Evolutionary conservation across 2,797 vertebrate genomes (phyloP), one percentile per base, ranked within the genome.

Genomic region (Melanitta fusca): DNA sequence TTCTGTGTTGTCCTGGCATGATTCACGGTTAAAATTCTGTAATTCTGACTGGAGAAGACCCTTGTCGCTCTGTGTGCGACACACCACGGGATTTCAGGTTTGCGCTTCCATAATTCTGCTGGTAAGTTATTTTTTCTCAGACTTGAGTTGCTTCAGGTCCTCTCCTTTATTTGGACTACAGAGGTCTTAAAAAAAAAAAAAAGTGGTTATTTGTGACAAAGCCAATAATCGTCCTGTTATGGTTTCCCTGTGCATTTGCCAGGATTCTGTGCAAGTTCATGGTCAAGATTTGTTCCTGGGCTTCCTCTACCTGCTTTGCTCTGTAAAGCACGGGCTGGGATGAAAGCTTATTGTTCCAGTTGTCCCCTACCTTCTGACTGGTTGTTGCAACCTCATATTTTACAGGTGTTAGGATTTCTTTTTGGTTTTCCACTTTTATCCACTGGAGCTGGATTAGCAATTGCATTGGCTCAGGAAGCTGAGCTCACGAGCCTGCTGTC

Each of bases 361-460:
- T 39, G 32, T 53, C 18, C 28, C n/a, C 28, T 53, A 13, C 69
- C 47, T 88, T 85, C 81, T 57, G 60, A 78, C 78, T 90, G 89
- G 81, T 83, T 87, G 77, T 74, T 92, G 86, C 34, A 82, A 65
- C 68, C 68, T 66, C 51, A 80, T 66, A 36, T 79, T 96, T 82
- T 95, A 84, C 82, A 78, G 80, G 53, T 77, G 49, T 85, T 89
- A 80, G 61, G 68, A 32, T 79, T 77, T 32, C 47, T 39, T 70
- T 77, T 72, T 78, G 47, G 34, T 93, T 91, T 93, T 88, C 73
- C 51, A 85, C 57, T 69, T 74, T 75, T 88, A 86, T 89, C 77
- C 28, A 11, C 77, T 80, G 88, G 74, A 86, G 56, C 61, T 92
- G 89, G 75, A 60, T 89, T 96, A 49, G 69, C 30, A 56, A 88